These are phyloP conservation scores for Nerophis ophidion DNA, from an alignment of 2,113 vertebrate genomes.

Conservation along the genomic window DNA sequence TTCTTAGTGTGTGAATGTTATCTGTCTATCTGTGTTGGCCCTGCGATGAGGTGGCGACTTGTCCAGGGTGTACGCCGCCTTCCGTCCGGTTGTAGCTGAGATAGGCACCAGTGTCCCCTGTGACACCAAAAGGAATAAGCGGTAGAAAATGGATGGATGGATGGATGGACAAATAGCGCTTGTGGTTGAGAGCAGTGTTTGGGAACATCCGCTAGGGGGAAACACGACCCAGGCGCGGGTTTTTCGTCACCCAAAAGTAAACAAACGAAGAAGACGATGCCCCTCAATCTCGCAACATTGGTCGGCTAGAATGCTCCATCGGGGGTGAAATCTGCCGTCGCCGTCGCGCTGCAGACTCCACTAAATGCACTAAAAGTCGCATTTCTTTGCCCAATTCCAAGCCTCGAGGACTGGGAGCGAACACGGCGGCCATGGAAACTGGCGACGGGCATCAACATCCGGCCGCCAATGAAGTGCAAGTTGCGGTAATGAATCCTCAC, in stretches of 20 bases:
- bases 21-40: too few species aligned
- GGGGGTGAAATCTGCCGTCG: background rate
- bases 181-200: background rate
- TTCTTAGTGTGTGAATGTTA: too few species aligned
- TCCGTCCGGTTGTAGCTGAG: too few species aligned
- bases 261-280: constrained; percentile 24
- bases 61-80: too few species aligned
- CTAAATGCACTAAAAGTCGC: background rate
- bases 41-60: too few species aligned
- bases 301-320: background rate
- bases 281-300: background rate
- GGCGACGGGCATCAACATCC: constrained; percentile 25
- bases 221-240: background rate
- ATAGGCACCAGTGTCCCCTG: too few species aligned
- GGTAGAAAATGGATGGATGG: too few species aligned
- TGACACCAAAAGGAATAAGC: too few species aligned
- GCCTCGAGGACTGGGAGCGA: constrained; percentile 3
- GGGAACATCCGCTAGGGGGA: background rate
- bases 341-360: background rate
- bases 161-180: too few species aligned
- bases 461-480: constrained; percentile 36
- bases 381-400: background rate
- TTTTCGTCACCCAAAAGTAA: background rate
- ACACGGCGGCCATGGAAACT: constrained; percentile 44
- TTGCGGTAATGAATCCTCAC: constrained; percentile 44